phyloP scores from a whole-genome alignment of 2,888 invertebrate species.

The Dicycla oo region DNA sequence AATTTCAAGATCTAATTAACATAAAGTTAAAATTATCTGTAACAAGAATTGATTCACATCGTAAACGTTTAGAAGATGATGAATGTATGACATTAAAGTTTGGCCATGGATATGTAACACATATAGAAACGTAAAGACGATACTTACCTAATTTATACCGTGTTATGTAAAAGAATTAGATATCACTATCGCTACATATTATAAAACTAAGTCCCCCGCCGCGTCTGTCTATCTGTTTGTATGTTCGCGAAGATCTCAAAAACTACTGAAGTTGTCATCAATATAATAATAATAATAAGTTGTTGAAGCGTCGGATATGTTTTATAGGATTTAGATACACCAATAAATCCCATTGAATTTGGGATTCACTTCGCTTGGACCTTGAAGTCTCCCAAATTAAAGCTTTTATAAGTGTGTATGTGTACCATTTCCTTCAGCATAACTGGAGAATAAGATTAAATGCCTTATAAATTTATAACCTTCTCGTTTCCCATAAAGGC shows the following conservation, averaged over 20 bases:
- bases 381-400: neutral
- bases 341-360: neutral
- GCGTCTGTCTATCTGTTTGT: too few relatives aligned
- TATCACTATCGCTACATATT: too few relatives aligned
- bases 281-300: too few relatives aligned
- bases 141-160: slow-evolving; percentile 38
- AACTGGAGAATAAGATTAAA: neutral
- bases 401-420: neutral
- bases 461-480: neutral
- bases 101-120: slow-evolving; percentile 53
- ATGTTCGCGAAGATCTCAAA: too few relatives aligned
- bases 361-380: neutral
- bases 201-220: too few relatives aligned
- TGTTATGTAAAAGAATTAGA: slow-evolving; percentile 32
- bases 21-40: slow-evolving; percentile 62
- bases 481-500: neutral
- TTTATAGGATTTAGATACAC: neutral
- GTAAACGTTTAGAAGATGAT: slow-evolving; percentile 54
- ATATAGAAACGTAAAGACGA: slow-evolving; percentile 35
- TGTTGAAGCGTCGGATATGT: neutral
- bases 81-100: slow-evolving; percentile 50
- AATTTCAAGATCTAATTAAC: slow-evolving; percentile 52
- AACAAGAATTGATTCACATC: slow-evolving; percentile 53
- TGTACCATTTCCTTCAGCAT: neutral
- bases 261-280: too few relatives aligned